A percentile compares a stretch with the other conserved stretches of the same genome.
phyloP scores from a whole-genome alignment of 2,888 invertebrate genomes.

The Endotricha flammealis region DNA sequence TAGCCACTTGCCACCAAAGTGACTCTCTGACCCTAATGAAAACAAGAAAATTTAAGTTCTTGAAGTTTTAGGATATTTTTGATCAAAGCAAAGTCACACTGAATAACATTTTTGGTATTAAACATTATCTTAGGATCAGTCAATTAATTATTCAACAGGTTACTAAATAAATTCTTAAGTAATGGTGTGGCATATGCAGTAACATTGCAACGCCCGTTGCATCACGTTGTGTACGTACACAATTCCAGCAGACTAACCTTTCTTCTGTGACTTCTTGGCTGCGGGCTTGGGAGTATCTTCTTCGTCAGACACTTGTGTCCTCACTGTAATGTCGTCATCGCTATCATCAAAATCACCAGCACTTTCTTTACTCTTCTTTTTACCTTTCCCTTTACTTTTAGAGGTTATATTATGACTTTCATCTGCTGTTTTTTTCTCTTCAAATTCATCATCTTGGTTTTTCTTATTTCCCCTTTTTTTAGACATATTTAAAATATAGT shows the following conservation, averaged over 20 bases:
- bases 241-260: conserved; percentile 43
- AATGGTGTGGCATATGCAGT: too few relatives aligned
- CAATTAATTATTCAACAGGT: too few relatives aligned
- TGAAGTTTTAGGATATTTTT: too few relatives aligned
- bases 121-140: too few relatives aligned
- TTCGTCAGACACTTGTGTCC: conserved; percentile 53
- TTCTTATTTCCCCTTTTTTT: conserved; percentile 80
- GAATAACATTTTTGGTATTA: too few relatives aligned
- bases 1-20: too few relatives aligned
- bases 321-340: conserved; percentile 48
- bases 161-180: too few relatives aligned
- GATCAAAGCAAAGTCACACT: too few relatives aligned
- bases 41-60: too few relatives aligned
- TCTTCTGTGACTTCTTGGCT: conserved; percentile 73
- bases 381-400: conserved; percentile 69
- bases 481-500: conserved; percentile 59
- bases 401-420: conserved; percentile 69
- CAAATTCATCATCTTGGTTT: conserved; percentile 74
- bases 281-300: conserved; percentile 58
- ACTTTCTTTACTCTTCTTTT: conserved; percentile 68
- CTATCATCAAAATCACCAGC: conserved; percentile 66
- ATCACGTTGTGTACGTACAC: too few relatives aligned
- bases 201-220: too few relatives aligned
- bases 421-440: conserved; percentile 49
- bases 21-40: too few relatives aligned